Evolutionary conservation across 2,797 vertebrate genomes (phyloP).

Genomic region (Muscicapa comitata): DNA sequence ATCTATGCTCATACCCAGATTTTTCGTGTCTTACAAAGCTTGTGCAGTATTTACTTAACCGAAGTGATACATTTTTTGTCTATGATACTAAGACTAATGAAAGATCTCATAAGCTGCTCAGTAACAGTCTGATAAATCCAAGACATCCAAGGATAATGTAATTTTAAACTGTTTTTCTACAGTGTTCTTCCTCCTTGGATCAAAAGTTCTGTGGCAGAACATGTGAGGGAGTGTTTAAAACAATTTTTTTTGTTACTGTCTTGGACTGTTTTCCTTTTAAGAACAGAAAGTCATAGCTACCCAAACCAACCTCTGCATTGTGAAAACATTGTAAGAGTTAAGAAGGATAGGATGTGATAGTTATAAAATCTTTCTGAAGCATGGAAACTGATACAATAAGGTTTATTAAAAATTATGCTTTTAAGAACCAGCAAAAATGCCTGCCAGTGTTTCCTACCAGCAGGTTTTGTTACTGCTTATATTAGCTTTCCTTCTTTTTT

Average conservation of each 20-base stretch:
- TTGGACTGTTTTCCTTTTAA: constrained; percentile 14
- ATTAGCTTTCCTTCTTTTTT: background rate
- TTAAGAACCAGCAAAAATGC: background rate
- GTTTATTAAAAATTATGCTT: background rate
- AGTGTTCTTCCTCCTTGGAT: constrained; percentile 12
- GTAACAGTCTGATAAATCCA: constrained; percentile 38
- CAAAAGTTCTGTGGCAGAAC: constrained; percentile 35
- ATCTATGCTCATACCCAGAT: background rate
- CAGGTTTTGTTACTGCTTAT: background rate
- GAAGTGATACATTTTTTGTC: constrained; percentile 1
- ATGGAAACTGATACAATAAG: background rate
- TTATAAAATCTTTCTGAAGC: background rate
- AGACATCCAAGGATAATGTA: constrained; percentile 46
- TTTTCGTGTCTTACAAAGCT: background rate
- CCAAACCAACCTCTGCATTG: background rate
- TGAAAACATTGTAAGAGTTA: background rate
- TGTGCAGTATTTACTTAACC: constrained; percentile 10
- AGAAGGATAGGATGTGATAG: background rate
- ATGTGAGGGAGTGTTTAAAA: constrained; percentile 29
- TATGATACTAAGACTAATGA: background rate
- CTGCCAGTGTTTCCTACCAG: background rate
- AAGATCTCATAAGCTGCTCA: constrained; percentile 2
- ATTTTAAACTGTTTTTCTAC: constrained; percentile 57
- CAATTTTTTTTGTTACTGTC: constrained; percentile 16
- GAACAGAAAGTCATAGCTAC: background rate